Percentiles rank a stretch among this genome's conserved stretches.
Evolutionary conservation across 2,888 invertebrate species (phyloP).

Genomic region (Cerastis leucographa): DNA sequence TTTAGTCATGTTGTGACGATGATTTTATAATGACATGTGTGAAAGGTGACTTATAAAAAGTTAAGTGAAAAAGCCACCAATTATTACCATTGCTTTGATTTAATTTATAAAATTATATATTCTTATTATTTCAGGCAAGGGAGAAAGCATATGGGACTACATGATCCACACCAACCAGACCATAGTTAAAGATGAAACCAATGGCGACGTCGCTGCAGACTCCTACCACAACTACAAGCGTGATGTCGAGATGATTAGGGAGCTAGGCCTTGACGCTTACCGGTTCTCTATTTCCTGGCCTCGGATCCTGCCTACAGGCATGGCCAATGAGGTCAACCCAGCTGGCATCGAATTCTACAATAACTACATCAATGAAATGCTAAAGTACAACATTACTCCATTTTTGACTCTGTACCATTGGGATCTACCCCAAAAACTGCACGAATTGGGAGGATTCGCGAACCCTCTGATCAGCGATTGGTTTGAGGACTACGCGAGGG

Average conservation of each 20-base stretch:
- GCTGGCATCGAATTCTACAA: slow-evolving; percentile 92
- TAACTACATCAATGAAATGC: slow-evolving; percentile 90
- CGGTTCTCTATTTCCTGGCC: slow-evolving; percentile 92
- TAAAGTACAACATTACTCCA: slow-evolving; percentile 91
- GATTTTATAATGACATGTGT: background rate
- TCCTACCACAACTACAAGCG: slow-evolving; percentile 91
- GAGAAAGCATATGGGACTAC: slow-evolving; percentile 77
- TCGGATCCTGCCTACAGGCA: slow-evolving; percentile 91
- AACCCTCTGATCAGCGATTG: slow-evolving; percentile 83
- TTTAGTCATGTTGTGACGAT: background rate
- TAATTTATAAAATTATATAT: background rate
- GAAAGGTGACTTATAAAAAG: background rate
- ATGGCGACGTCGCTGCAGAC: slow-evolving; percentile 91
- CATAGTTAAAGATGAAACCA: slow-evolving; percentile 77
- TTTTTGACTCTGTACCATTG: slow-evolving; percentile 90
- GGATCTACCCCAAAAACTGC: slow-evolving; percentile 89
- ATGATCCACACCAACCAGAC: slow-evolving; percentile 72
- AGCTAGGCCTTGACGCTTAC: slow-evolving; percentile 86
- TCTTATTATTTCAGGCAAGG: slow-evolving; percentile 67
- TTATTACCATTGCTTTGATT: background rate
- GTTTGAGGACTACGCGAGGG: slow-evolving; percentile 86
- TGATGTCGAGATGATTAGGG: slow-evolving; percentile 84
- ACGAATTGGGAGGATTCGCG: slow-evolving; percentile 88
- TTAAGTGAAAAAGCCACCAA: background rate
- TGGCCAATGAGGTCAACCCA: slow-evolving; percentile 87